A percentile compares a stretch with the other conserved stretches of the same genome.
phyloP scores from a whole-genome alignment of 2,113 vertebrate species.

The Himantopus leucocephalus region DNA sequence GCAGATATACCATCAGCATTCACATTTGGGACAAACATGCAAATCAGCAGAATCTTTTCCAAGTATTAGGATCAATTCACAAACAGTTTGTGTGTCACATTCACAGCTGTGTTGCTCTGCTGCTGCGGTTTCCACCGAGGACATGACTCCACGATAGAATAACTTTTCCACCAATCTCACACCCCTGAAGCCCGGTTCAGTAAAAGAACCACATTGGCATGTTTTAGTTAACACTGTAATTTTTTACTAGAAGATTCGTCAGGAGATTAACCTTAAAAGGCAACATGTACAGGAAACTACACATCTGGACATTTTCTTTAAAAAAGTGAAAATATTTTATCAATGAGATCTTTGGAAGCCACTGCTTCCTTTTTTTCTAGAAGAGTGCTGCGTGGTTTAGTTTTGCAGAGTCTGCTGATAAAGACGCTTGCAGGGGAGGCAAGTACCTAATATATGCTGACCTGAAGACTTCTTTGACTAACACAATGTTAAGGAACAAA shows the following conservation, averaged over 20 bases:
- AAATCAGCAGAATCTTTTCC: not conserved
- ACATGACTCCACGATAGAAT: not conserved
- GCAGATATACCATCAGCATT: not conserved
- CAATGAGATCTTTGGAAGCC: not conserved
- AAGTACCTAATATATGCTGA: not conserved
- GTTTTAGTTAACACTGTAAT: not conserved
- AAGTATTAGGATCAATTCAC: not conserved
- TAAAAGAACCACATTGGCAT: not conserved
- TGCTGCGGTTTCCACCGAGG: not conserved
- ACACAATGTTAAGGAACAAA: not conserved
- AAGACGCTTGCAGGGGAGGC: not conserved
- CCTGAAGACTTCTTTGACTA: not conserved
- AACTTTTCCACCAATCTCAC: not conserved
- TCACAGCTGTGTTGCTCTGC: not conserved
- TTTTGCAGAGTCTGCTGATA: not conserved
- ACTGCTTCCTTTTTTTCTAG: not conserved
- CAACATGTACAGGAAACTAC: not conserved
- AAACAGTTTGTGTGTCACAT: not conserved
- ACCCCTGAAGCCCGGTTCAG: not conserved
- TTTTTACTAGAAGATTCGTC: not conserved
- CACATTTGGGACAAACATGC: not conserved
- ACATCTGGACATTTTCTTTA: not conserved
- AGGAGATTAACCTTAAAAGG: not conserved
- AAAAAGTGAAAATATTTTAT: not conserved
- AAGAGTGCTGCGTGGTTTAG: not conserved